phyloP scores from a whole-genome alignment of 1,140 invertebrate species.

The Diprion similis region DNA sequence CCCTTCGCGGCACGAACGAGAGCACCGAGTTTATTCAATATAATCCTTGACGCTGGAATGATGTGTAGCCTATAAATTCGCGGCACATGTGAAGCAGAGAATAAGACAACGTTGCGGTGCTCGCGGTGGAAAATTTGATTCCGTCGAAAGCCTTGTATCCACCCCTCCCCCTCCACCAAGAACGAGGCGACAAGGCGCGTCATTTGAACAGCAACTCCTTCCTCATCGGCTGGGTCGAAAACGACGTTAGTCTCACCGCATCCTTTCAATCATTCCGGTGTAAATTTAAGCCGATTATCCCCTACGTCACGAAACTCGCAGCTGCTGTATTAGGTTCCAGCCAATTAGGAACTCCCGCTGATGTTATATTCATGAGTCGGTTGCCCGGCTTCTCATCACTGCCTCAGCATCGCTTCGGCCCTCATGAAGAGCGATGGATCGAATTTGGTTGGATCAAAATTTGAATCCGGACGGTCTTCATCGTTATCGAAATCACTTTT shows the following conservation, averaged over 20 bases:
- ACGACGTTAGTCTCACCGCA: conserved; percentile 4
- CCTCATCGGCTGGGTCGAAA: neutral
- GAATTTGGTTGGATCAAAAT: too few relatives aligned
- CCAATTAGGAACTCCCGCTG: conserved; percentile 2
- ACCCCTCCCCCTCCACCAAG: neutral
- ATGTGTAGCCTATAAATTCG: neutral
- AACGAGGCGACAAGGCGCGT: neutral
- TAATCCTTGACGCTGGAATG: neutral
- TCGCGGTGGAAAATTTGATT: conserved; percentile 5
- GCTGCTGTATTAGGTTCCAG: neutral
- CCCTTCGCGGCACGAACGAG: neutral
- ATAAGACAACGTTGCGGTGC: neutral
- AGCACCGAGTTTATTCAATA: neutral
- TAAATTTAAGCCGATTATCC: neutral
- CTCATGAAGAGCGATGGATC: too few relatives aligned
- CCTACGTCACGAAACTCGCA: neutral
- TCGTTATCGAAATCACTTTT: too few relatives aligned
- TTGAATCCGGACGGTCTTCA: too few relatives aligned
- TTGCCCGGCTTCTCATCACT: neutral
- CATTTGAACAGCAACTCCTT: neutral
- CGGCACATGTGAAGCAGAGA: neutral
- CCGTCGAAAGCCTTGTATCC: neutral
- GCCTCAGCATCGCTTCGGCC: too few relatives aligned
- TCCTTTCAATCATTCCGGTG: conserved; percentile 7
- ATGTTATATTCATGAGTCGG: neutral